Base-by-base conservation (phyloP, 2,113 vertebrate genomes). In the Variabilichromis moorii region DNA sequence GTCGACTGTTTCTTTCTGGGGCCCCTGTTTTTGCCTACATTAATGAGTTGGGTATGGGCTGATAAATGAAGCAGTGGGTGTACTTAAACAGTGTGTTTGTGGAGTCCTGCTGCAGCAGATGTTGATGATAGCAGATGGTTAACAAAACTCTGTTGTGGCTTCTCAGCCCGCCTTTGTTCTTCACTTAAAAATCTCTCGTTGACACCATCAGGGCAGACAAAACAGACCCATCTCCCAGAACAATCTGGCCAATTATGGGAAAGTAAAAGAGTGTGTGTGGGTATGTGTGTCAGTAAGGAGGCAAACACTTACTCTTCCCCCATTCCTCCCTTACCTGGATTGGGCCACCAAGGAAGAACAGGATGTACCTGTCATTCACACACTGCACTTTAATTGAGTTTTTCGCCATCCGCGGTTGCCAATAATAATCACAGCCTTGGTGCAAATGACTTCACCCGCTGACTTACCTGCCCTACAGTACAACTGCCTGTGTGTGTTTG, bases 201-300 rank as follows among this genome's bases (percentile, higher is more conserved):
- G 85, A 53, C 10, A 8, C 81, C 45, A 91, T 93, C 92, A 80
- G 88, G 93, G 93, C 85, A 96, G 95, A 95, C 94, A 86, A 94
- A 96, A 95, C 92, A 96, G 61, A 84, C 31, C 9, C 45, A 85
- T 63, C 86, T 85, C 51, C 81, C 63, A 63, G 50, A 91, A 82
- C 71, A 87, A 84, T 87, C 24, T 3, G 31, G 61, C n/a, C 71
- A 87, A 82, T 86, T 85, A 73, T 55, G 33, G 50, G 31, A 55
- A 87, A 54, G 50, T 9, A 57, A 78, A 11, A 4, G 17, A 13
- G 42, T 61, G 76, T 66, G 40, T 84, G 66, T 28, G 40, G 12
- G 68, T 76, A 42, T 45, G 6, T 50, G 42, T 51, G 53, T 78
- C 21, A 51, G 55, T 35, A 12, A 21, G 35, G 73, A 68, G 66